phyloP scores from a whole-genome alignment of 2,113 vertebrate species.

The Patagioenas fasciata region DNA sequence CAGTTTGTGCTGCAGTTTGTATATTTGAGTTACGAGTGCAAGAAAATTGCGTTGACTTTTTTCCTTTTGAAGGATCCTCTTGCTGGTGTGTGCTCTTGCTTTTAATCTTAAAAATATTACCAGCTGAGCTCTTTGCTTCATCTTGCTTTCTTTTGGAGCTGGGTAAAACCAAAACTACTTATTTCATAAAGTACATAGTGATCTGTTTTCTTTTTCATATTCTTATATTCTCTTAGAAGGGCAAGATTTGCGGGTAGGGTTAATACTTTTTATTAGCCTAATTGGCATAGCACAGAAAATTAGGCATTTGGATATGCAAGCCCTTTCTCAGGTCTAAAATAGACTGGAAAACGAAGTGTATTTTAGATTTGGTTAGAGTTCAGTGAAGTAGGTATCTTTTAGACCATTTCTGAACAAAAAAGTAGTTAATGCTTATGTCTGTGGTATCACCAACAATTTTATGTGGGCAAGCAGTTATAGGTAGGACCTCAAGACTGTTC shows the following conservation, averaged over 20 bases:
- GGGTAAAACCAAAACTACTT: not conserved
- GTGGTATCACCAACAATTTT: not conserved
- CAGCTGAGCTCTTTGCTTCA: not conserved
- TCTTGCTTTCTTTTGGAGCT: not conserved
- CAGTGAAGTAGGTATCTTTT: not conserved
- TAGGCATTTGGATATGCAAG: not conserved
- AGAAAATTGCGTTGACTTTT: conserved; percentile 30
- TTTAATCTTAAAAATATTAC: not conserved
- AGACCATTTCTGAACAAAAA: not conserved
- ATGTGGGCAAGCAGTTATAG: not conserved
- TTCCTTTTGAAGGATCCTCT: not conserved
- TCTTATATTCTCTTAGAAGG: not conserved
- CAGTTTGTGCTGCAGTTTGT: not conserved
- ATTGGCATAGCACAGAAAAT: not conserved
- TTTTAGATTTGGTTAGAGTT: not conserved
- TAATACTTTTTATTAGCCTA: not conserved
- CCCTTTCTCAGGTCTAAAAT: not conserved
- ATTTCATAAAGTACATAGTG: not conserved
- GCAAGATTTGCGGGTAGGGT: not conserved
- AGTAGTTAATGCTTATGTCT: not conserved
- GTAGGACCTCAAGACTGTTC: not conserved
- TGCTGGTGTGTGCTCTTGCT: not conserved
- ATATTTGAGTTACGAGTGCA: not conserved
- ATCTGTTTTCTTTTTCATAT: not conserved
- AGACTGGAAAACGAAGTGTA: not conserved